Percentiles rank a stretch among this genome's conserved stretches.
Conservation (phyloP, 2,797 vertebrate species). For the Tinamus major region DNA sequence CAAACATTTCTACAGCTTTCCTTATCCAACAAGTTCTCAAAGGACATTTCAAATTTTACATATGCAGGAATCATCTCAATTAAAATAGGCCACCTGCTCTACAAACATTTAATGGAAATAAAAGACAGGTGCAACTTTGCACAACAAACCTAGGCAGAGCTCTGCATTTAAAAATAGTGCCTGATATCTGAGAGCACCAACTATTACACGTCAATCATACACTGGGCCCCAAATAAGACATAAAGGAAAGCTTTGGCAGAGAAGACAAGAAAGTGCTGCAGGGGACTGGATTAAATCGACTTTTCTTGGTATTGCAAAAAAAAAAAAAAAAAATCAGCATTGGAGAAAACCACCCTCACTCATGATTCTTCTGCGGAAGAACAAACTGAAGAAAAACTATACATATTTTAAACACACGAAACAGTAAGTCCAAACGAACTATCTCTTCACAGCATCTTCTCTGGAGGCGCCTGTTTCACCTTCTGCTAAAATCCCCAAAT, state of each 20-base stretch:
- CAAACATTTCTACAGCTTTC: neutral
- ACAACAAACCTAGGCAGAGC: neutral
- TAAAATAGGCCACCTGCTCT: neutral
- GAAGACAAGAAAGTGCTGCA: neutral
- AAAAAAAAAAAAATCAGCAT: neutral
- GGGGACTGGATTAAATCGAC: neutral
- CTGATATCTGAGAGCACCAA: neutral
- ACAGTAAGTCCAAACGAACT: rapidly evolving
- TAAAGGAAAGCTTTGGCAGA: neutral
- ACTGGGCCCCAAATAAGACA: neutral
- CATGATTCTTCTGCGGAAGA: neutral
- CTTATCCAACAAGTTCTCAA: neutral
- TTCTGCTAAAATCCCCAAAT: neutral
- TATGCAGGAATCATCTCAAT: neutral
- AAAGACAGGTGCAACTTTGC: neutral
- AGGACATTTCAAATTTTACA: neutral
- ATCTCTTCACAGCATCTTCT: neutral
- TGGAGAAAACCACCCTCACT: neutral
- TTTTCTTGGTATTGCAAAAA: neutral
- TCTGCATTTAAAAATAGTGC: neutral
- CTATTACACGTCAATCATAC: neutral
- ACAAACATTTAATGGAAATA: neutral
- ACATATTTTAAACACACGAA: neutral
- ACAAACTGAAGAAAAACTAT: neutral
- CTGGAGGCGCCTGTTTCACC: neutral